Evolutionary conservation across 2,888 invertebrate species (phyloP).

Genomic region (Athalia circularis): DNA sequence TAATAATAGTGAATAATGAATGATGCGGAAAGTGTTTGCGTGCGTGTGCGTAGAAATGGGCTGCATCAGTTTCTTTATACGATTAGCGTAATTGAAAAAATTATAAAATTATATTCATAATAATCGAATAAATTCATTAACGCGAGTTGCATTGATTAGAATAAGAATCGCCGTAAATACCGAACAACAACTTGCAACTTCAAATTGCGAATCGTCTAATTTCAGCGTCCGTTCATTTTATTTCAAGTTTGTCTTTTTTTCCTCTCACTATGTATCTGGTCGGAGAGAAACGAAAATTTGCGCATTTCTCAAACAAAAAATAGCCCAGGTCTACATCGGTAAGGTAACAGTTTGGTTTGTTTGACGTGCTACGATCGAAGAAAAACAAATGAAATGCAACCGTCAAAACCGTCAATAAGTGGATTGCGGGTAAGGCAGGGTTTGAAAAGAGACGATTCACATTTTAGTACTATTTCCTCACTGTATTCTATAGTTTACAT

Average conservation of each 20-base stretch:
- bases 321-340: too few relatives aligned
- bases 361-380: too few relatives aligned
- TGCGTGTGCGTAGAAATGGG: constrained; percentile 16
- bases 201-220: constrained; percentile 24
- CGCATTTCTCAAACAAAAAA: too few relatives aligned
- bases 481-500: constrained; percentile 37
- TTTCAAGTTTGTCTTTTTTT: too few relatives aligned
- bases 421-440: constrained; percentile 16
- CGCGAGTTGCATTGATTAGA: too few relatives aligned
- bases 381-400: too few relatives aligned
- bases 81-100: too few relatives aligned
- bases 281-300: too few relatives aligned
- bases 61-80: constrained; percentile 1
- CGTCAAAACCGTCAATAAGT: background rate
- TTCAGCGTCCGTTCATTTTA: background rate
- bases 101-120: too few relatives aligned
- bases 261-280: too few relatives aligned
- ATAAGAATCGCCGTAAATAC: background rate
- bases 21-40: constrained; percentile 34
- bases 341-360: too few relatives aligned
- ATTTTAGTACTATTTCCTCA: constrained; percentile 29
- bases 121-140: background rate
- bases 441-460: constrained; percentile 35
- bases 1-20: constrained; percentile 18
- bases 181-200: background rate